phyloP scores from a whole-genome alignment of 2,888 invertebrate genomes.

The Plagodis pulveraria region DNA sequence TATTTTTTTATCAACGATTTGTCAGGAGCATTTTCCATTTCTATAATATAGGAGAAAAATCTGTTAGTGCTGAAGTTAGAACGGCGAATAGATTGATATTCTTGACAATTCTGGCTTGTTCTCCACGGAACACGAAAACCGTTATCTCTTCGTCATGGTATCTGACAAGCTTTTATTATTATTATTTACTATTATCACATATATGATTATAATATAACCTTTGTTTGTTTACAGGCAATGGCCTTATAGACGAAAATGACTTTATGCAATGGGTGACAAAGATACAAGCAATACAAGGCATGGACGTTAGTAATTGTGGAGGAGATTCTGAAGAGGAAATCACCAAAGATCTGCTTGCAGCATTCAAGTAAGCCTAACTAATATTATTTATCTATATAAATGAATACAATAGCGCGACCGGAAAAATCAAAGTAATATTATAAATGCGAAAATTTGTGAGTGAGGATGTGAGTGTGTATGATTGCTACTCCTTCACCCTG shows the following conservation, averaged over 20 bases:
- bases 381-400: neutral
- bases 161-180: neutral
- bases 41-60: too few species aligned
- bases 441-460: too few species aligned
- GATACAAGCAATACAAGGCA: constrained; percentile 88
- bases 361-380: constrained; percentile 86
- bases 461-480: too few species aligned
- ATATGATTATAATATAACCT: neutral
- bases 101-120: too few species aligned
- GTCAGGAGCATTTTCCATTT: too few species aligned
- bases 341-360: constrained; percentile 92
- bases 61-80: too few species aligned
- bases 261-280: constrained; percentile 91
- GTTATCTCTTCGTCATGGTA: too few species aligned
- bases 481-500: too few species aligned
- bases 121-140: too few species aligned
- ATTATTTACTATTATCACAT: neutral
- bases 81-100: too few species aligned
- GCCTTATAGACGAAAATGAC: constrained; percentile 91
- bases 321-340: constrained; percentile 87
- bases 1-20: too few species aligned
- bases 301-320: constrained; percentile 80
- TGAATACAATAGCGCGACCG: neutral
- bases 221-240: constrained; percentile 82
- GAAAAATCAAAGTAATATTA: too few species aligned